phyloP scores from a whole-genome alignment of 2,888 invertebrate species.

The Cantharis flavilabris region DNA sequence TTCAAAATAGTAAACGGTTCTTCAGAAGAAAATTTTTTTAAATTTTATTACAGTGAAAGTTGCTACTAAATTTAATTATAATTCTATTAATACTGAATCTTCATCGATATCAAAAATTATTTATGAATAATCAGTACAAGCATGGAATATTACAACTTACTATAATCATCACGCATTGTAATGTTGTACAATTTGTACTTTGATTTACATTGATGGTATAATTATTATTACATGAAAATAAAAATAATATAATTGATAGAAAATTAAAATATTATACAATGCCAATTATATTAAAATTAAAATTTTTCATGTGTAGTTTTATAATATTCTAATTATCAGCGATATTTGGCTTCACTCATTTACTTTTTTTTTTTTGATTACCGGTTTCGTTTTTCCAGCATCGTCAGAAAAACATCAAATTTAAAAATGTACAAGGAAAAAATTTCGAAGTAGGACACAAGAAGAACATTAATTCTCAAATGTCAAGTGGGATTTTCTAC shows the following conservation, averaged over 20 bases:
- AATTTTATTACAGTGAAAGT: too few species aligned
- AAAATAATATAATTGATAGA: background rate
- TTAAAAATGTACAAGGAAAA: too few species aligned
- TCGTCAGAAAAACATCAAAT: too few species aligned
- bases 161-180: background rate
- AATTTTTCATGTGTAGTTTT: background rate
- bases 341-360: too few species aligned
- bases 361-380: too few species aligned
- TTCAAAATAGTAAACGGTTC: too few species aligned
- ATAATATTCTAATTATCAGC: background rate
- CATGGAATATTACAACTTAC: background rate
- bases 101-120: background rate
- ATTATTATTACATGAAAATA: background rate
- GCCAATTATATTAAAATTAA: background rate
- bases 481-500: background rate
- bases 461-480: background rate
- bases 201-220: background rate
- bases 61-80: too few species aligned
- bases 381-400: too few species aligned
- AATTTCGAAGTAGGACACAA: too few species aligned
- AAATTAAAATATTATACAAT: background rate
- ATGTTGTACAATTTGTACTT: background rate
- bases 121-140: background rate
- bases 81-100: background rate
- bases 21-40: too few species aligned